Conservation (phyloP, 2,797 vertebrate species). For the Potorous gilbertii region DNA sequence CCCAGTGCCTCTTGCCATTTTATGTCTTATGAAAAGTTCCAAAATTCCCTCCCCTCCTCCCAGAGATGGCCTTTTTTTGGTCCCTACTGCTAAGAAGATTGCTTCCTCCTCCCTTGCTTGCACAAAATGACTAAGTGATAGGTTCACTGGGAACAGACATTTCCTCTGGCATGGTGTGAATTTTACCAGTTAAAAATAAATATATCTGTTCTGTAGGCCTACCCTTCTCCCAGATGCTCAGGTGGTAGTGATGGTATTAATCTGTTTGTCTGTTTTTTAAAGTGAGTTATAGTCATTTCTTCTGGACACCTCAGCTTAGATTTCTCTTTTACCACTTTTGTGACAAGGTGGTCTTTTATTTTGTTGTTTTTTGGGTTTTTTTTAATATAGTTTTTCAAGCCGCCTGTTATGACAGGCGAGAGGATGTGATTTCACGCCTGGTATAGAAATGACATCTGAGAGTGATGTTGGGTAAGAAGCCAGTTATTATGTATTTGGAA, state of each 20-base stretch:
- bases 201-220: constrained; percentile 21
- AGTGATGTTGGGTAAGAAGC: constrained; percentile 45
- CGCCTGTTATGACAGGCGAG: constrained; percentile 64
- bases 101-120: constrained; percentile 41
- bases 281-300: neutral
- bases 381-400: constrained; percentile 32
- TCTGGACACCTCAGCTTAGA: neutral
- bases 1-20: neutral
- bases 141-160: constrained; percentile 60
- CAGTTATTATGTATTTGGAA: constrained; percentile 38
- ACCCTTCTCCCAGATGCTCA: constrained; percentile 5
- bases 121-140: constrained; percentile 66
- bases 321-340: neutral
- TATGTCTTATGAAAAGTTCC: neutral
- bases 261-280: neutral
- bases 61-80: neutral
- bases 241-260: neutral
- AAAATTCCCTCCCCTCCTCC: neutral
- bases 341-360: neutral
- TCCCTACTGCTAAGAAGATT: constrained; percentile 49
- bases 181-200: constrained; percentile 36
- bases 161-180: constrained; percentile 50
- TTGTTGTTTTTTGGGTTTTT: neutral
- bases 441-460: constrained; percentile 57
- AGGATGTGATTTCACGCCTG: constrained; percentile 67